These are phyloP conservation scores for Thaleichthys pacificus DNA, from an alignment of 2,797 vertebrate genomes.

Conservation along the genomic window DNA sequence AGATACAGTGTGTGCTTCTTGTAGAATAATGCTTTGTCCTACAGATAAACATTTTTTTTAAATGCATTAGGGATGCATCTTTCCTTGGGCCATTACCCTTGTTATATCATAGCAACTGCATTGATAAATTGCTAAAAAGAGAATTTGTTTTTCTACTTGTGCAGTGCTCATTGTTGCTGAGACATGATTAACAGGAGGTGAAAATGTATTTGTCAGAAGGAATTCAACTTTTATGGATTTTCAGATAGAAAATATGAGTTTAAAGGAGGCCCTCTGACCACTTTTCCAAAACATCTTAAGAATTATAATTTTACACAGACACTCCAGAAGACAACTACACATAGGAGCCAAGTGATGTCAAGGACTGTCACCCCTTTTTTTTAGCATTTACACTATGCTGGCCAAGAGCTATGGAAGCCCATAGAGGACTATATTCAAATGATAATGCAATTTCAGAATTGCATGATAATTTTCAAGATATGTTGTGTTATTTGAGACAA, in stretches of 20 bases:
- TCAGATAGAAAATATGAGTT: conserved; percentile 22
- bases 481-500: too few relatives aligned
- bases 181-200: conserved; percentile 45
- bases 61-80: conserved; percentile 36
- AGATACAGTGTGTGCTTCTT: conserved; percentile 66
- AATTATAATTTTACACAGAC: conserved; percentile 56
- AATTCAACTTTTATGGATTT: conserved; percentile 34
- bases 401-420: conserved; percentile 39
- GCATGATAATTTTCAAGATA: too few relatives aligned
- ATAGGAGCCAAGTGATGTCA: conserved; percentile 64
- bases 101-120: conserved; percentile 27
- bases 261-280: conserved; percentile 41
- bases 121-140: conserved; percentile 33
- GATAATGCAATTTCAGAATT: too few relatives aligned
- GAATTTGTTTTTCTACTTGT: conserved; percentile 23
- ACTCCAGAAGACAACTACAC: conserved; percentile 39
- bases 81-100: conserved; percentile 20
- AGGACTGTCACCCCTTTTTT: conserved; percentile 48
- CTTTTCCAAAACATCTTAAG: conserved; percentile 33
- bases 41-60: conserved; percentile 25
- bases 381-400: conserved; percentile 25
- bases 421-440: neutral
- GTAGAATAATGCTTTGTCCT: conserved; percentile 41
- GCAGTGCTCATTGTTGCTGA: conserved; percentile 19
- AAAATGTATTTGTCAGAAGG: conserved; percentile 46